phyloP scores from a whole-genome alignment of 2,888 invertebrate genomes.

The Amblyteles armatorius region DNA sequence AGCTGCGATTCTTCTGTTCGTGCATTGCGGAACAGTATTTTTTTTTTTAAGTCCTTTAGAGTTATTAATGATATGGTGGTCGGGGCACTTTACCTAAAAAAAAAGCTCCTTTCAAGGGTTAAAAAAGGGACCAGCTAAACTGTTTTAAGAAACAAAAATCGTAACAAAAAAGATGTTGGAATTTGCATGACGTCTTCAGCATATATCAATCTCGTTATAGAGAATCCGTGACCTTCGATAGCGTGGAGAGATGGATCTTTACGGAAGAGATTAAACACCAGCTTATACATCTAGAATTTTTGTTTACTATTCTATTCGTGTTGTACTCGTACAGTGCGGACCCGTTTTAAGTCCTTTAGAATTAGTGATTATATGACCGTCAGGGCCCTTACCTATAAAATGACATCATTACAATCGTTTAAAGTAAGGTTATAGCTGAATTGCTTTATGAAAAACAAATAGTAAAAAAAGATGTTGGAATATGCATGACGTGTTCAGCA shows the following conservation, averaged over 20 bases:
- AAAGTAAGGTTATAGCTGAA: too few species aligned
- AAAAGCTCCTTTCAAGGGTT: not conserved
- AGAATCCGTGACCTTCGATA: constrained; percentile 8
- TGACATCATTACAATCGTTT: too few species aligned
- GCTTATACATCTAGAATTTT: not conserved
- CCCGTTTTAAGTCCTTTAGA: not conserved
- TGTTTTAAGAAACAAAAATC: not conserved
- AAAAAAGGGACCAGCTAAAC: not conserved
- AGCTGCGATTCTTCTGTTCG: not conserved
- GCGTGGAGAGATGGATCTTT: not conserved
- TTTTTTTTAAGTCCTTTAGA: not conserved
- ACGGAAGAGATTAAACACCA: not conserved
- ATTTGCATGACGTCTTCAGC: not conserved
- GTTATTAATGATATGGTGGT: not conserved
- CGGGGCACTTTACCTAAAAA: not conserved
- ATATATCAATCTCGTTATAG: not conserved
- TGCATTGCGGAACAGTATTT: not conserved
- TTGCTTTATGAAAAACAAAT: not conserved
- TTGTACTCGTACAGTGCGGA: too few species aligned
- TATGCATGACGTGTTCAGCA: not conserved
- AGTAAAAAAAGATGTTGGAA: not conserved
- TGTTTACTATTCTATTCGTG: not conserved
- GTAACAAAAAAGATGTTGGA: not conserved
- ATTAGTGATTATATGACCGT: too few species aligned
- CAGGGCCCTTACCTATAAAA: not conserved